phyloP scores from a whole-genome alignment of 2,888 invertebrate species.

The Isoperla grammatica region DNA sequence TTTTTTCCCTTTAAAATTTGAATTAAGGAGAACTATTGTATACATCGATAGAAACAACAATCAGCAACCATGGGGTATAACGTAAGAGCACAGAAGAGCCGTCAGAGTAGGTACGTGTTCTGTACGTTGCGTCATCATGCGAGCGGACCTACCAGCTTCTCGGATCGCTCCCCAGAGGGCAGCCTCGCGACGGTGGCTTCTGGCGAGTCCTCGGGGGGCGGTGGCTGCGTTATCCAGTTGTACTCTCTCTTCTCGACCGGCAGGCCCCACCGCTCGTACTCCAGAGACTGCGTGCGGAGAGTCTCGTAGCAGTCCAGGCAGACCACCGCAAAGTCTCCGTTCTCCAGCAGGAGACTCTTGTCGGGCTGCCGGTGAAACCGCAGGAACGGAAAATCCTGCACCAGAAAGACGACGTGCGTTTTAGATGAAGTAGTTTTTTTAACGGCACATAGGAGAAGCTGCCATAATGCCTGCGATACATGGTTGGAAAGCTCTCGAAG shows the following conservation, averaged over 20 bases:
- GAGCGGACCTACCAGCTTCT: slow-evolving; percentile 62
- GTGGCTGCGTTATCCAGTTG: slow-evolving; percentile 91
- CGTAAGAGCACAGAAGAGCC: background rate
- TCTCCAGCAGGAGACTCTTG: slow-evolving; percentile 76
- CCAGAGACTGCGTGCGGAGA: slow-evolving; percentile 81
- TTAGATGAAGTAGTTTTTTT: no score
- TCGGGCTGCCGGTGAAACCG: slow-evolving; percentile 77
- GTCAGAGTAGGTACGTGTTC: background rate
- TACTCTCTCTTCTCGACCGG: slow-evolving; percentile 87
- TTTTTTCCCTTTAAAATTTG: no score
- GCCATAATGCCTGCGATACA: no score
- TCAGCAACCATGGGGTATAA: background rate
- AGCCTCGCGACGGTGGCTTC: slow-evolving; percentile 76
- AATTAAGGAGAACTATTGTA: no score
- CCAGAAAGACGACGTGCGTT: no score
- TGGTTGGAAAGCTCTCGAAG: no score
- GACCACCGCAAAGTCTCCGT: slow-evolving; percentile 85
- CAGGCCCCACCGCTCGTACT: slow-evolving; percentile 84
- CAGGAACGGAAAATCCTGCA: slow-evolving; percentile 81
- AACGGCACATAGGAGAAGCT: no score
- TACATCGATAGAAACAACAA: no score
- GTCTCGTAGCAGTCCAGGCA: slow-evolving; percentile 92
- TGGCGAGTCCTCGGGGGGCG: slow-evolving; percentile 85
- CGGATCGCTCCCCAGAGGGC: slow-evolving; percentile 79
- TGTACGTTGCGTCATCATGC: background rate